Conservation (phyloP, 1,140 invertebrate genomes). For the Gonioctena quinquepunctata region DNA sequence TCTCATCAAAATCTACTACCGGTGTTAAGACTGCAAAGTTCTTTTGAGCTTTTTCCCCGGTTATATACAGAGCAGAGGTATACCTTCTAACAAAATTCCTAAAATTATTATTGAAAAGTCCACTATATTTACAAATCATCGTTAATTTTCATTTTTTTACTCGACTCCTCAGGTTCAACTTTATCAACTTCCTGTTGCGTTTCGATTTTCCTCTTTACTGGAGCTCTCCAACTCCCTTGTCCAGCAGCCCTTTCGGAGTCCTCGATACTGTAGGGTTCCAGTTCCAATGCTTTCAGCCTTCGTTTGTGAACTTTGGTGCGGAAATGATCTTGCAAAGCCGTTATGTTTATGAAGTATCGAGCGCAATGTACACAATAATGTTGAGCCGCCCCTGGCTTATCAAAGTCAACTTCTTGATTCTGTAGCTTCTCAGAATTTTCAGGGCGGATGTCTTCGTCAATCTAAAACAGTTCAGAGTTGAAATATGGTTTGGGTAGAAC, state of each 20-base stretch:
- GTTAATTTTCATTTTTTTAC: constrained; percentile 34
- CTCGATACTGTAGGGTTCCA: constrained; percentile 88
- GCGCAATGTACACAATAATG: constrained; percentile 94
- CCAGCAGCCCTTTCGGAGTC: constrained; percentile 90
- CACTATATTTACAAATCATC: constrained; percentile 6
- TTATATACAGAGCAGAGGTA: constrained; percentile 66
- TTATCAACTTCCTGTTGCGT: constrained; percentile 71
- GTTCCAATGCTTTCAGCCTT: constrained; percentile 86
- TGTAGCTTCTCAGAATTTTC: constrained; percentile 74
- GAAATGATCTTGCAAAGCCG: constrained; percentile 82
- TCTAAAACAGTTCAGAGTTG: constrained; percentile 58
- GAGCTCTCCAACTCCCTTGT: constrained; percentile 76
- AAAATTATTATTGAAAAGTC: neutral
- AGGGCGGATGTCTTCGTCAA: constrained; percentile 75
- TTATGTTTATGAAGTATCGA: constrained; percentile 84
- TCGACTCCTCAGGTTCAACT: neutral
- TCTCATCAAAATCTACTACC: constrained; percentile 63
- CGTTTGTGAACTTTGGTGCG: constrained; percentile 90
- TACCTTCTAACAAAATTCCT: constrained; percentile 29
- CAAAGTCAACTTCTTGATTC: constrained; percentile 85
- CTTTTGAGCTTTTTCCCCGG: constrained; percentile 64
- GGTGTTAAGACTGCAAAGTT: constrained; percentile 64
- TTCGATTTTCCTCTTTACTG: constrained; percentile 78
- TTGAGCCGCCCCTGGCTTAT: constrained; percentile 86
- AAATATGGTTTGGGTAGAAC: too few species aligned